Base-by-base conservation (phyloP, 2,888 invertebrate species). In the Ornithoptera priamus region DNA sequence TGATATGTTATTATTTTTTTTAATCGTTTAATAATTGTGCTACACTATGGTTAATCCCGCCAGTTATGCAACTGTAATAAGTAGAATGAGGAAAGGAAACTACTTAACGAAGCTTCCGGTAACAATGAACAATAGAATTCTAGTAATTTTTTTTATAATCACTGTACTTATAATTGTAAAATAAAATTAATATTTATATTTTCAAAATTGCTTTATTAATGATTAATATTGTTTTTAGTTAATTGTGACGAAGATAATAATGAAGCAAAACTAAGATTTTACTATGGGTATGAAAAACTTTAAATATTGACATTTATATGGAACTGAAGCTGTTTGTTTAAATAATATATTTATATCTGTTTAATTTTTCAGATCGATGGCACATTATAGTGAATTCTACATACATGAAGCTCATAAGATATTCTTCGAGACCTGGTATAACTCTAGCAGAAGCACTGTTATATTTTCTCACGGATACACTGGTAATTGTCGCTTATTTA, bases 381-480 rank as follows among this genome's bases (percentile, higher is more conserved):
- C 85, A 12, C 78, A 88, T 53, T 90, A 77, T 70, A 85, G 82
- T 0, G 90, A 90, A 68, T 65, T 85, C n/a, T 77, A 81, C 7
- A 71, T 87, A 42, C 75, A 77, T 56, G 76, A 81, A 57, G 83
- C 83, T 5, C 74, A 81, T 2, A 74, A 83, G 56, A 83, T 91
- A 66, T 79, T 90, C 66, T 73, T 79, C 1, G 72, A 75, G 0
- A 68, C 80, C 0, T 90, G 89, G 89, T 89, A 87, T 72, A 80
- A 89, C 66, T 65, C 78, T 0, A 82, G 75, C 57, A 81, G 76
- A 56, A 71, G 69, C 2, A 89, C 90, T 0, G 78, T 82, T 12
- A 77, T 91, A 56, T 88, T 86, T 73, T 78, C 82, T 24, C 89
- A 89, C 71, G 91, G 91, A 67, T 92, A 85, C 72, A 85, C 86